Percentiles rank a stretch among this genome's conserved stretches.
Evolutionary conservation across 2,113 vertebrate species (phyloP).

Genomic region (Zonotrichia leucophrys): DNA sequence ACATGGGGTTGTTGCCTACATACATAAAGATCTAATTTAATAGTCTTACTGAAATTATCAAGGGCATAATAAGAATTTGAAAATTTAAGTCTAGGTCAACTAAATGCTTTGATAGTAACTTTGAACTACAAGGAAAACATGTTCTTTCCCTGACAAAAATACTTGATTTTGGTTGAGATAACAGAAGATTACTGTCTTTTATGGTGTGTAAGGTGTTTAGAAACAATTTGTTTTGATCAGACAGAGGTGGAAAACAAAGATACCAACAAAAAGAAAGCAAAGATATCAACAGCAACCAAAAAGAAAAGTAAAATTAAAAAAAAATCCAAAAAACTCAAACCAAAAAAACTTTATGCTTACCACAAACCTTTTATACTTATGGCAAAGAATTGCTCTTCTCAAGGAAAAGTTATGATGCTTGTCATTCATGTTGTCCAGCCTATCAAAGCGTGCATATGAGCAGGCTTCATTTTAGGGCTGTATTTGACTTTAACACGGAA

Average conservation of each 20-base stretch:
- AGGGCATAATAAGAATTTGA: neutral
- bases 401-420: neutral
- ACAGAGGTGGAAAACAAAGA: neutral
- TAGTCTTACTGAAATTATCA: neutral
- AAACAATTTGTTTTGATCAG: neutral
- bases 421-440: neutral
- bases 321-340: rapidly evolving
- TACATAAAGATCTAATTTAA: neutral
- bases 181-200: neutral
- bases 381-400: neutral
- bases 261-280: neutral
- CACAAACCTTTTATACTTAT: neutral
- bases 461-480: neutral
- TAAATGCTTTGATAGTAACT: neutral
- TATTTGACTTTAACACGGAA: neutral
- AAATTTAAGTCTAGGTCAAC: neutral
- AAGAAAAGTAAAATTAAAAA: neutral
- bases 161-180: neutral
- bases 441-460: neutral
- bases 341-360: neutral
- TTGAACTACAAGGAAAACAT: neutral
- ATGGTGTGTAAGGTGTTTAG: neutral
- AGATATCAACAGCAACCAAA: neutral
- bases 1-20: neutral
- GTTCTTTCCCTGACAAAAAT: neutral